These are phyloP conservation scores for Margaritifera margaritifera DNA, from an alignment of 2,888 invertebrate genomes.

Conservation along the genomic window DNA sequence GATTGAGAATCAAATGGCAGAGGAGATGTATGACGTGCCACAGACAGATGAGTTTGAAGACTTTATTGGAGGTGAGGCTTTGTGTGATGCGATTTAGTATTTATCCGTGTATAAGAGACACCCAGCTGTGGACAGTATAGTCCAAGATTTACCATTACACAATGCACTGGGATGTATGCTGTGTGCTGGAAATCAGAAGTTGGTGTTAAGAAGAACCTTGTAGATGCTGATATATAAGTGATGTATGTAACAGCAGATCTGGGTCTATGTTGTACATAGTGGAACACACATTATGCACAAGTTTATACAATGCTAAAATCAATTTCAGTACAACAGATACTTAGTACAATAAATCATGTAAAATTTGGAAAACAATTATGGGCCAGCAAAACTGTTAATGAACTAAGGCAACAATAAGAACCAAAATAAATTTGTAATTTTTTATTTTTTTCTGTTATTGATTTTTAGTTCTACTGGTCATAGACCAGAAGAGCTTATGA, in stretches of 20 bases:
- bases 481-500: no score
- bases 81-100: neutral
- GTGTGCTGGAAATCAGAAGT: neutral
- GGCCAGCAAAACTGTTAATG: no score
- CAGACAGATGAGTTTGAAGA: constrained; percentile 65
- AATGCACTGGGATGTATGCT: neutral
- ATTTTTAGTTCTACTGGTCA: no score
- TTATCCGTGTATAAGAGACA: neutral
- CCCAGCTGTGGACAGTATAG: neutral
- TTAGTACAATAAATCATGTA: no score
- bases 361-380: no score
- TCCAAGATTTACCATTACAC: neutral
- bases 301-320: no score
- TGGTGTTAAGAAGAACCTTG: neutral
- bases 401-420: no score
- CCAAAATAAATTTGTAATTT: no score
- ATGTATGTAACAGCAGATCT: neutral
- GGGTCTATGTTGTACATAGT: no score
- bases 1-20: constrained; percentile 72
- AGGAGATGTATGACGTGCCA: constrained; percentile 64
- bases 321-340: no score
- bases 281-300: no score
- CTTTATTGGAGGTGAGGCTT: constrained; percentile 64
- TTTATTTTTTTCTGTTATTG: no score
- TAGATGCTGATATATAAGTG: neutral